phyloP scores from a whole-genome alignment of 1,140 invertebrate species.

The Saccostrea glomerata region DNA sequence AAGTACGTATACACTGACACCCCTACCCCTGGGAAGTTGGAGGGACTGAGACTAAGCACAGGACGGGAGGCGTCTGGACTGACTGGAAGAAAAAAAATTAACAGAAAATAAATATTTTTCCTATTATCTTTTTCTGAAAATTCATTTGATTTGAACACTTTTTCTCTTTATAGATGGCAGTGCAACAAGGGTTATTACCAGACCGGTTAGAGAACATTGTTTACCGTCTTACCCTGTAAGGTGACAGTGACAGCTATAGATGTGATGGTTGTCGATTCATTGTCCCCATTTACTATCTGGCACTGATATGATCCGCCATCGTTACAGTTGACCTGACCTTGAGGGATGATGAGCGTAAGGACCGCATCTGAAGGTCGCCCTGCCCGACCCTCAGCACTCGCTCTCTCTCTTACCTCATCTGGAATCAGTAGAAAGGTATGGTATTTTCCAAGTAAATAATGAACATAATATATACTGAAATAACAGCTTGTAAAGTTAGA shows the following conservation, averaged over 20 bases:
- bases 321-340: background rate
- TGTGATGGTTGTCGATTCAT: background rate
- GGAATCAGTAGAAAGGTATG: background rate
- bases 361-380: background rate
- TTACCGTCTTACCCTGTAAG: background rate
- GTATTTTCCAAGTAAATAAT: no score
- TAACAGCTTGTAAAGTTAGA: no score
- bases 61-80: background rate
- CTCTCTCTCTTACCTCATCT: background rate
- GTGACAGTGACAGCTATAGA: background rate
- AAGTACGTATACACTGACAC: background rate
- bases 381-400: background rate
- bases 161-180: no score
- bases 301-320: constrained; percentile 6
- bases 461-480: no score
- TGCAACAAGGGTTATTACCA: no score
- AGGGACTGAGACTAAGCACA: background rate
- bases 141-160: no score
- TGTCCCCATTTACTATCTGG: background rate
- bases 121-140: no score
- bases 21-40: background rate
- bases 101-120: no score
- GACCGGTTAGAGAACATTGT: no score
- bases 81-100: background rate
- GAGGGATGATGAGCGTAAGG: background rate